Conservation (phyloP, 1,140 invertebrate genomes). For the Neodiprion fabricii region DNA sequence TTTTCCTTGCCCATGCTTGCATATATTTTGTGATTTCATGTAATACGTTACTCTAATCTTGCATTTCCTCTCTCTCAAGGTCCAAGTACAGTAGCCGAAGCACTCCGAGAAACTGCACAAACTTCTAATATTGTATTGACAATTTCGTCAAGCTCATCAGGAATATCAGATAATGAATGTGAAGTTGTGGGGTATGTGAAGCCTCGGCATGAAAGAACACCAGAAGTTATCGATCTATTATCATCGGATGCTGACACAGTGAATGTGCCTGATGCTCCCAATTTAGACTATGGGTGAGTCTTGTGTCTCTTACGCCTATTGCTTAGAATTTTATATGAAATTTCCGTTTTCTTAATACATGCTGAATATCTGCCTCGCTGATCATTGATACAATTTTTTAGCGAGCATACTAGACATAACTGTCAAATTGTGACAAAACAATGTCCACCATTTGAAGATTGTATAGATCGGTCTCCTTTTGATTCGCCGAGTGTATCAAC, state of each 20-base stretch:
- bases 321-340: neutral
- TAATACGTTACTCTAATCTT: neutral
- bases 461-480: neutral
- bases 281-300: constrained; percentile 12
- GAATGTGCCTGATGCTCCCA: neutral
- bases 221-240: constrained; percentile 60
- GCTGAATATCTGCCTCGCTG: neutral
- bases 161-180: constrained; percentile 43
- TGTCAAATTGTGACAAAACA: neutral
- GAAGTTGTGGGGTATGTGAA: constrained; percentile 63
- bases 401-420: neutral
- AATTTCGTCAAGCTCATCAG: constrained; percentile 43
- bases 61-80: constrained; percentile 29
- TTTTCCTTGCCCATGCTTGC: constrained; percentile 8
- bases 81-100: constrained; percentile 42
- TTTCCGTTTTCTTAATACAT: neutral
- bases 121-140: constrained; percentile 37
- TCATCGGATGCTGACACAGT: constrained; percentile 52
- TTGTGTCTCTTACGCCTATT: constrained; percentile 10
- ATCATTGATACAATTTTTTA: neutral
- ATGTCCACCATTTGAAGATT: neutral
- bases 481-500: neutral
- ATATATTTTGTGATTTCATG: constrained; percentile 9
- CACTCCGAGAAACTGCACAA: constrained; percentile 31
- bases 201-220: constrained; percentile 62